These are phyloP conservation scores for Coelopa pilipes DNA, from an alignment of 2,888 invertebrate species.

Conservation along the genomic window DNA sequence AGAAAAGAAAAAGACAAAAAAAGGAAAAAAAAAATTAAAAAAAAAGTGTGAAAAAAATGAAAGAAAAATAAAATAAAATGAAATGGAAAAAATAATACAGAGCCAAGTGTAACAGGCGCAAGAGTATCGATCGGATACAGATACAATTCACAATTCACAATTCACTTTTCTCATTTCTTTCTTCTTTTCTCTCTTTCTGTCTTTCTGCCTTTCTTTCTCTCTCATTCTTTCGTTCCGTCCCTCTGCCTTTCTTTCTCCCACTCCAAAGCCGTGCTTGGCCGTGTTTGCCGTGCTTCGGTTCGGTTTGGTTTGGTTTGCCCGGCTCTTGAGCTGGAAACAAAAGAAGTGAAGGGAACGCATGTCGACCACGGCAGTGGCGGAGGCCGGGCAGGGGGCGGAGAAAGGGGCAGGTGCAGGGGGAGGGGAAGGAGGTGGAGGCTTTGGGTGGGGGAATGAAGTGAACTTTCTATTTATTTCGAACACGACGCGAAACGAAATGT, in stretches of 20 bases:
- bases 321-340: conserved; percentile 1
- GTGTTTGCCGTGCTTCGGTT: too few species aligned
- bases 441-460: too few species aligned
- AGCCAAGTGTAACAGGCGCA: neutral
- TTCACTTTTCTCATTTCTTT: conserved; percentile 16
- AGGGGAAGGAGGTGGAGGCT: neutral
- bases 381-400: neutral
- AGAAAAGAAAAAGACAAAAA: neutral
- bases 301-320: neutral
- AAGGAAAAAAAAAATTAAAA: too few species aligned
- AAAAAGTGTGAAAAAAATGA: neutral
- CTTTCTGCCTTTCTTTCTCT: neutral
- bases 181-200: neutral
- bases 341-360: conserved; percentile 22
- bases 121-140: conserved; percentile 19
- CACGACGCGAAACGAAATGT: neutral
- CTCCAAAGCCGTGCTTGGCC: too few species aligned
- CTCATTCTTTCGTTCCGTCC: conserved; percentile 1
- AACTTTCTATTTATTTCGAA: conserved; percentile 34
- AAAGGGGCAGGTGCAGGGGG: neutral
- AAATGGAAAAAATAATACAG: neutral
- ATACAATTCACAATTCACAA: neutral
- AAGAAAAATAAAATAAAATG: neutral
- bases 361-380: neutral
- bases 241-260: neutral